Conservation (phyloP, 2,113 vertebrate species). For the Callionymus lyra region DNA sequence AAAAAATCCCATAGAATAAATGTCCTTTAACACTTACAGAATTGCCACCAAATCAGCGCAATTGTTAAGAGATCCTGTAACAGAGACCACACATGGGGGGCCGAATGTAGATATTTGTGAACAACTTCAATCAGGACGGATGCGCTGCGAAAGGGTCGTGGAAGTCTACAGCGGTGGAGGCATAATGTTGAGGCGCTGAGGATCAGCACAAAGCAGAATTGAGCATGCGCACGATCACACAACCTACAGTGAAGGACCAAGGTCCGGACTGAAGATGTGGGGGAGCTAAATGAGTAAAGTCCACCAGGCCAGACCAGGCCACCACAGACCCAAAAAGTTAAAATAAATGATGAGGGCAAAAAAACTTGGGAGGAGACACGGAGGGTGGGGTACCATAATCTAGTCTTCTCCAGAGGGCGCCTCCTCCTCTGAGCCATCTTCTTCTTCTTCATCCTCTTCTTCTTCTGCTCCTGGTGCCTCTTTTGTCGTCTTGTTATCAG, state of each 20-base stretch:
- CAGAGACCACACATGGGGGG: too few relatives aligned
- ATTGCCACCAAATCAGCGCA: too few relatives aligned
- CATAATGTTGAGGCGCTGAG: too few relatives aligned
- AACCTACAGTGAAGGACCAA: not conserved
- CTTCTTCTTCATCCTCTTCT: slow-evolving; percentile 73
- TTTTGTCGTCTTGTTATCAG: slow-evolving; percentile 79
- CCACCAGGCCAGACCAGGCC: slow-evolving; percentile 65
- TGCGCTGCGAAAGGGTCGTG: too few relatives aligned
- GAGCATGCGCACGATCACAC: too few relatives aligned
- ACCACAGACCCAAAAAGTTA: slow-evolving; percentile 23
- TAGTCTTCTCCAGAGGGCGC: slow-evolving; percentile 95
- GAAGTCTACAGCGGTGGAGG: too few relatives aligned
- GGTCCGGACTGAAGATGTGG: not conserved
- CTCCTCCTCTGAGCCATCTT: slow-evolving; percentile 95
- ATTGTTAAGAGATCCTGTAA: too few relatives aligned
- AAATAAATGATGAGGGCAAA: slow-evolving; percentile 10
- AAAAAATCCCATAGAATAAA: too few relatives aligned
- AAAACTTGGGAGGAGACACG: slow-evolving; percentile 37
- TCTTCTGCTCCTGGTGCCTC: slow-evolving; percentile 67
- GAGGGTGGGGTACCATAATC: slow-evolving; percentile 43
- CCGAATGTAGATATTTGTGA: too few relatives aligned
- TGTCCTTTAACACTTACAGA: too few relatives aligned
- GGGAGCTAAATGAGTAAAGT: slow-evolving; percentile 31
- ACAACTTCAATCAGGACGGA: too few relatives aligned
- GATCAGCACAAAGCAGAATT: too few relatives aligned